Evolutionary conservation across 2,797 vertebrate species (phyloP).

Genomic region (Muscicapa striata): DNA sequence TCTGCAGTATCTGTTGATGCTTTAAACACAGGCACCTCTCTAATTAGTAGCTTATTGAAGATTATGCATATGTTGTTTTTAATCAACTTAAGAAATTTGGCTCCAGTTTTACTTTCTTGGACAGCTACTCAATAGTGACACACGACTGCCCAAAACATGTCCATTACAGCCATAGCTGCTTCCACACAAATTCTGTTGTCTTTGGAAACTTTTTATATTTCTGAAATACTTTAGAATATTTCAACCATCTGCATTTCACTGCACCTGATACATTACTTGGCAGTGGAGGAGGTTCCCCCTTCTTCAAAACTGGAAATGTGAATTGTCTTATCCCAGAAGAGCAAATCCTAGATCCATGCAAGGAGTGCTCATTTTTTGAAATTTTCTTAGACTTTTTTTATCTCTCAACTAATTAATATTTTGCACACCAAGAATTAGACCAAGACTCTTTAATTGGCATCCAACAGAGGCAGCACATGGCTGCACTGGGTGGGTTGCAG

Average conservation of each 20-base stretch:
- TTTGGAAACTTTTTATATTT: background rate
- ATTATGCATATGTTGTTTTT: background rate
- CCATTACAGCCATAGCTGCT: background rate
- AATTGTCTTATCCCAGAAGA: background rate
- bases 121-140: background rate
- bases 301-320: background rate
- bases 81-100: background rate
- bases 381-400: background rate
- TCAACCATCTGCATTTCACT: background rate
- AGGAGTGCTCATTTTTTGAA: background rate
- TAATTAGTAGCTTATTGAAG: slow-evolving; percentile 5
- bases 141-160: background rate
- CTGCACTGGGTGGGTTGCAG: background rate
- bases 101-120: background rate
- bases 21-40: background rate
- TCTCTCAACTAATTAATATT: background rate
- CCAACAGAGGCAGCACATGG: fast-evolving
- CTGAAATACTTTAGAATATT: background rate
- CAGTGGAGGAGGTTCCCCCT: background rate
- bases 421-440: background rate
- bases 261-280: background rate
- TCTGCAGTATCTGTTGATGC: background rate
- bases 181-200: background rate
- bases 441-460: background rate
- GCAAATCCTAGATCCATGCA: background rate